These are phyloP conservation scores for Eristalis intricaria DNA, from an alignment of 2,888 invertebrate genomes.

Conservation along the genomic window DNA sequence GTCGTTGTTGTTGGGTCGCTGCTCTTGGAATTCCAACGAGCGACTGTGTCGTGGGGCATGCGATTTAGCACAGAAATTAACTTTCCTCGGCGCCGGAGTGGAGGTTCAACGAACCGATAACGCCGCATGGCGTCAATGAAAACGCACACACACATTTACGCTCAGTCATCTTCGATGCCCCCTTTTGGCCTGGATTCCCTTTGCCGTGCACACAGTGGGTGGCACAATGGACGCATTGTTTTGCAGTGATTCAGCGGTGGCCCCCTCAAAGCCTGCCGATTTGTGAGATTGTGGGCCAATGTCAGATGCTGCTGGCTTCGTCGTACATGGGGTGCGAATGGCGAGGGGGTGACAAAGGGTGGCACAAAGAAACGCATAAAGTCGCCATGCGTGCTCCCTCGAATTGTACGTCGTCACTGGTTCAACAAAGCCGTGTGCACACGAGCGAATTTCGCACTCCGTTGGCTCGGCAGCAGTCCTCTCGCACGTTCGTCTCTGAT, in stretches of 20 bases:
- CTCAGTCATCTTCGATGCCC: background rate
- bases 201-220: background rate
- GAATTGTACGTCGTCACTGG: background rate
- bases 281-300: conserved; percentile 37
- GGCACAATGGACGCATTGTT: background rate
- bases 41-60: conserved; percentile 8
- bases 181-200: conserved; percentile 12
- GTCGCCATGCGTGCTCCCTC: conserved; percentile 2
- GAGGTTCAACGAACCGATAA: conserved; percentile 55
- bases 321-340: too few relatives aligned
- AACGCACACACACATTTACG: background rate
- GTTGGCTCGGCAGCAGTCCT: conserved; percentile 29
- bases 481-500: background rate
- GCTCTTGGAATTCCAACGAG: conserved; percentile 9
- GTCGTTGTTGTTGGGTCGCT: background rate
- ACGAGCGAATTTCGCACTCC: conserved; percentile 34
- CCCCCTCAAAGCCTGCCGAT: background rate
- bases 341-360: background rate
- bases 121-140: conserved; percentile 43
- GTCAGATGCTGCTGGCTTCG: conserved; percentile 6
- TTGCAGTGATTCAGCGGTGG: background rate
- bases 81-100: conserved; percentile 39
- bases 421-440: background rate
- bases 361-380: background rate
- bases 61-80: conserved; percentile 34